Base-by-base conservation (phyloP, 2,888 invertebrate genomes). In the Coelinius sp. region DNA sequence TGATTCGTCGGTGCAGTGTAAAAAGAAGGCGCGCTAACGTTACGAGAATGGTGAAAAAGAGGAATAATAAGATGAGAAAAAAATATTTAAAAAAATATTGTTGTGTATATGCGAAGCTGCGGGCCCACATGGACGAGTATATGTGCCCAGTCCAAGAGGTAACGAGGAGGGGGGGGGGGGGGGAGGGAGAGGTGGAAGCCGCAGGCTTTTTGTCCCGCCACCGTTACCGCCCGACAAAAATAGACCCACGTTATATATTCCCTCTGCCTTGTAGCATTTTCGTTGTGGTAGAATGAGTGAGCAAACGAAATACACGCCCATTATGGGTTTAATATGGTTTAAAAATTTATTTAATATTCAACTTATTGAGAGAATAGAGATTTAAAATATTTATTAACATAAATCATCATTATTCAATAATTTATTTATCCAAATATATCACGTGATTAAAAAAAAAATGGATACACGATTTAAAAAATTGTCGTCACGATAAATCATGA, bases 171-270 rank as follows among this genome's bases (percentile, higher is more conserved):
- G 70, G 72, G 68, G 31, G 66, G 70, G 62, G 64, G 73, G 71
- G 44, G 24, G 68, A 52, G 70, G 76, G 80, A 77, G 80, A 68
- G 79, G 83, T 72, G 24, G 72, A 83, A 82, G 85, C 85, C 84
- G 84, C 84, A 80, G 85, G 85, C 86, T 85, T 85, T 86, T 85
- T 86, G 86, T 86, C 83, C 85, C 82, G 83, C 83, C 82, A 82
- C 81, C 80, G 74, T 75, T 71, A 74, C 73, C 80, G 79, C 80
- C 84, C 85, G 81, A 84, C 83, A 82, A 86, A 86, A 86, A 86
- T 86, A 86, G 85, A 85, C 82, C 78, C 78, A 71, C 74, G 77
- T 78, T 67, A 74, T 69, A 68, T 64, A 74, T 75, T 76, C 73
- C n/a, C n/a, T 62, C 73, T 72, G 56, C 72, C 69, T 49, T 66